Evolutionary conservation across 2,888 invertebrate genomes (phyloP).

Genomic region (Apeira syringaria): DNA sequence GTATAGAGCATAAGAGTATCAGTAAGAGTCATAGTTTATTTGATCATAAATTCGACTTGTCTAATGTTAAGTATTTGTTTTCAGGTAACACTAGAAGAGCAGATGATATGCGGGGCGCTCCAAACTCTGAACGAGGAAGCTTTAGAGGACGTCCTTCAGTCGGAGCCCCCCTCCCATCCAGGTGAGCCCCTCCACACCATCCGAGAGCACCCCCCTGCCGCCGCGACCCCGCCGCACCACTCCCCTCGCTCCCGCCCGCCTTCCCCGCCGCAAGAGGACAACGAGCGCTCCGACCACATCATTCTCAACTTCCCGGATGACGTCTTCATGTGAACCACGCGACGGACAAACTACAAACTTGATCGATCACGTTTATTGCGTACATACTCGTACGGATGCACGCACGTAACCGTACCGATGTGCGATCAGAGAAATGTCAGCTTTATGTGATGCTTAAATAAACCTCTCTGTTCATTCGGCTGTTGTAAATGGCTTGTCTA

Average conservation of each 20-base stretch:
- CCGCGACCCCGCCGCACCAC: slow-evolving; percentile 27
- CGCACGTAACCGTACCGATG: background rate
- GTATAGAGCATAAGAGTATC: too few relatives aligned
- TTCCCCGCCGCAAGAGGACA: slow-evolving; percentile 25
- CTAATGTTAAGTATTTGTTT: background rate
- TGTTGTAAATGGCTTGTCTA: slow-evolving; percentile 10
- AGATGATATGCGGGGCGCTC: slow-evolving; percentile 96
- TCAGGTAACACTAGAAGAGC: slow-evolving; percentile 96
- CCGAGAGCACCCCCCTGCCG: slow-evolving; percentile 51
- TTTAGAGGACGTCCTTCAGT: slow-evolving; percentile 94
- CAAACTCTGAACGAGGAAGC: slow-evolving; percentile 97
- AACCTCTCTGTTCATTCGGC: background rate
- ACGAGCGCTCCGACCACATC: slow-evolving; percentile 43
- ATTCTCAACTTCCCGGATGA: slow-evolving; percentile 63
- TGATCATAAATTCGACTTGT: too few relatives aligned
- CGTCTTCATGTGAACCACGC: slow-evolving; percentile 47
- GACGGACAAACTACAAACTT: background rate
- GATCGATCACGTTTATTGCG: background rate
- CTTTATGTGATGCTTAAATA: slow-evolving; percentile 1
- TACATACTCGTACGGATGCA: background rate
- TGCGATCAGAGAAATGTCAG: slow-evolving; percentile 2
- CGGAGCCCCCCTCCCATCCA: slow-evolving; percentile 82
- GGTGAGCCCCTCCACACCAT: slow-evolving; percentile 77
- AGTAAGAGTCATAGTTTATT: too few relatives aligned
- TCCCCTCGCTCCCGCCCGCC: slow-evolving; percentile 29